Evolutionary conservation across 2,797 vertebrate species (phyloP).

Genomic region (Acrocephalus scirpaceus): DNA sequence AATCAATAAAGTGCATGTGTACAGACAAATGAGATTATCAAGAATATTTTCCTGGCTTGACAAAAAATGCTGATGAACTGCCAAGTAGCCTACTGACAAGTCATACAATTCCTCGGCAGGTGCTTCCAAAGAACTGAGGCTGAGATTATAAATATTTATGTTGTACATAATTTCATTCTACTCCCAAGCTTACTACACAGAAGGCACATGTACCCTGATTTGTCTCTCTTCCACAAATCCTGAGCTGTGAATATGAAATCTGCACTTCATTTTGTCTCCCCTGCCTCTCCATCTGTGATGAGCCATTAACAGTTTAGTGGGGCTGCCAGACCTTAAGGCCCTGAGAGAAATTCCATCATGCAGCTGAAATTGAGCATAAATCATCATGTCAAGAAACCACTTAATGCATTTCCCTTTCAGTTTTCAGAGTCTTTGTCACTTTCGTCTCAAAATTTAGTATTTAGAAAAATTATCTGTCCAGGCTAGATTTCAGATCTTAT

Average conservation of each 20-base stretch:
- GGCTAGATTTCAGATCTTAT: not conserved
- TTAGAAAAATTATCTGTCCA: not conserved
- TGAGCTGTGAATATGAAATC: constrained; percentile 25
- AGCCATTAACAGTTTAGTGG: not conserved
- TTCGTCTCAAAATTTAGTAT: not conserved
- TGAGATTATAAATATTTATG: constrained; percentile 38
- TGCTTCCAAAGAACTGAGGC: not conserved
- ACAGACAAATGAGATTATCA: not conserved
- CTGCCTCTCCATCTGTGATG: constrained; percentile 13
- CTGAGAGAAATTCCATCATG: not conserved
- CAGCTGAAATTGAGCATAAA: not conserved
- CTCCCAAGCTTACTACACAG: not conserved
- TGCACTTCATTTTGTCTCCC: not conserved
- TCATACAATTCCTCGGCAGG: not conserved
- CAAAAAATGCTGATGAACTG: not conserved
- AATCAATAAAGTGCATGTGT: not conserved
- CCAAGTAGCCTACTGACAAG: not conserved
- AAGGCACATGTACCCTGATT: not conserved
- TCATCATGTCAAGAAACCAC: not conserved
- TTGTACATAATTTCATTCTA: constrained; percentile 4
- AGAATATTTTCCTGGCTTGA: not conserved
- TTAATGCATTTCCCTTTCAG: not conserved
- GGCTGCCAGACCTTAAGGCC: not conserved
- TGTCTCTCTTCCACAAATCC: not conserved
- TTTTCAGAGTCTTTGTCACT: not conserved